Base-by-base conservation (phyloP, 2,888 invertebrate species). In the Nymphalis polychloros region DNA sequence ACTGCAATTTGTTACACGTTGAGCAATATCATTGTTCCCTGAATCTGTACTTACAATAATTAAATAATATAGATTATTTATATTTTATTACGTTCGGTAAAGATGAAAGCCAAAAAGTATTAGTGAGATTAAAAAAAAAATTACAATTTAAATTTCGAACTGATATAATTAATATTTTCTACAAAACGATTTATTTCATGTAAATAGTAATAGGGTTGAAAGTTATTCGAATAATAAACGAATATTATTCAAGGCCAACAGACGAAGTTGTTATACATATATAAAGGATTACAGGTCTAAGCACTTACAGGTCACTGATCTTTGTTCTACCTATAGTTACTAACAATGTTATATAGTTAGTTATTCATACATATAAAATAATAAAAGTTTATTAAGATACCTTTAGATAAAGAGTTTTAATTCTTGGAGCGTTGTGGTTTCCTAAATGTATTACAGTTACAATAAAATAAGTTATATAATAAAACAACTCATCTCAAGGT, bases 231-330 rank as follows among this genome's bases (percentile, higher is more conserved):
- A 41, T 31, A 41, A 19, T 8, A 41, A n/a, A 46, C 19, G 59
- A 3, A 59, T 60, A 2, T 17, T 8, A 23, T 3, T 20, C 59
- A 60, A 60, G 59, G 59, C 47, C 48, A 23, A 48, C 59, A 47
- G 47, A 47, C 47, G 2, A 46, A 60, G 23, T 47, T 60, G 20
- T 23, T 19, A 46, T 17, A 19, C 35, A 47, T 49, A 49, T n/a
- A 53, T 3, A 48, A 60, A 48, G 27, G 47, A 19, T 60, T 20
- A 47, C 59, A 41, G 52, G 20, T 19, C 41, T 59, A 59, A 59
- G 59, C 13, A 60, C 48, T 60, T 46, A 3, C 46, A 60, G 20
- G 60, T 55, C 23, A 27, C n/a, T 60, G 60, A 27, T 27, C 46
- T 60, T 60, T 20, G 23, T 2, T 8, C n/a, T 48, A 41, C 10